These are phyloP conservation scores for Lithodes maja DNA, from an alignment of 2,888 invertebrate genomes.

Conservation along the genomic window DNA sequence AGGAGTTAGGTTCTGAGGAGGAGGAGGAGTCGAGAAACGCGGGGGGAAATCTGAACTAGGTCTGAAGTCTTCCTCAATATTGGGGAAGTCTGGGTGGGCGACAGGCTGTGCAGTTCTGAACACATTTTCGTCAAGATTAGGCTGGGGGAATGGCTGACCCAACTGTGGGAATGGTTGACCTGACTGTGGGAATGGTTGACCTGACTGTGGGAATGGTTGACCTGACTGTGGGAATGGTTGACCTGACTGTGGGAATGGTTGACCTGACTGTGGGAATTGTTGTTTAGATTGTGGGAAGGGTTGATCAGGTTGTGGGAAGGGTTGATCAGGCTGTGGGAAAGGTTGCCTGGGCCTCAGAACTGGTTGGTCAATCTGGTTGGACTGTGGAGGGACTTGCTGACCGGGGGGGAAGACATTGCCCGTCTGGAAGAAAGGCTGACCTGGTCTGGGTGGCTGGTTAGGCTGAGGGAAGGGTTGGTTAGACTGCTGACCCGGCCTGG, in stretches of 20 bases:
- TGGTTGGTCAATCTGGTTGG: constrained; percentile 7
- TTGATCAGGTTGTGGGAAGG: background rate
- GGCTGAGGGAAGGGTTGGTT: constrained; percentile 5
- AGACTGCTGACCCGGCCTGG: background rate
- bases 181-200: background rate
- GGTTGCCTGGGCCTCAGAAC: constrained; percentile 11
- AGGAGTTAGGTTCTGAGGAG: background rate
- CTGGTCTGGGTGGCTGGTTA: constrained; percentile 7
- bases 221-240: constrained; percentile 17
- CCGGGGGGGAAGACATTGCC: background rate
- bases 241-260: constrained; percentile 5
- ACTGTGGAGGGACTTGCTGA: background rate
- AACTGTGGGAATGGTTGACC: background rate
- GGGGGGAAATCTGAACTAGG: background rate
- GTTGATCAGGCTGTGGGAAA: constrained; percentile 17
- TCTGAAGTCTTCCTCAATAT: background rate
- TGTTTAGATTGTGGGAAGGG: constrained; percentile 39
- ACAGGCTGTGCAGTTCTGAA: constrained; percentile 5
- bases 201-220: constrained; percentile 5
- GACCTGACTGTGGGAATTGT: constrained; percentile 21
- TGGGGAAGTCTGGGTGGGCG: constrained; percentile 14
- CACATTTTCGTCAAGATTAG: constrained; percentile 13
- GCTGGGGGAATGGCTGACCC: background rate
- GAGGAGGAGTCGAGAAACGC: background rate
- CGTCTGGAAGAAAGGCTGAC: background rate